Conservation (phyloP, 37 sponge, comb jelly and placozoan genomes). For the Tethya wilhelma region DNA sequence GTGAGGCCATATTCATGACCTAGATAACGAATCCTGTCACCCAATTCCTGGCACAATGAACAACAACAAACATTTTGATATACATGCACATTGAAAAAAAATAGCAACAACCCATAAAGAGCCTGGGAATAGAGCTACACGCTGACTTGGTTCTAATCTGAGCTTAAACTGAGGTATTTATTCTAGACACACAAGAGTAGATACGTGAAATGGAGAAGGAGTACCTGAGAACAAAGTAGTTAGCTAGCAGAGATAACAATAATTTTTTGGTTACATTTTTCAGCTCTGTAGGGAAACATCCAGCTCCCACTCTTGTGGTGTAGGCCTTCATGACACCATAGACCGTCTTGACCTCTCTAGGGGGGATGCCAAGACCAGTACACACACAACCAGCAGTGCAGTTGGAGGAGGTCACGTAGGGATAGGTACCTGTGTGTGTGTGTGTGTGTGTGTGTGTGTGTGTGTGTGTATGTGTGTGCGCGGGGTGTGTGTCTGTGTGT, state of each 20-base stretch:
- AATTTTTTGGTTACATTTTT: slow-evolving; percentile 50
- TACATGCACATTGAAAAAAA: not conserved
- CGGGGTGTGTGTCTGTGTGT: not conserved
- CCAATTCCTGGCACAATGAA: slow-evolving; percentile 83
- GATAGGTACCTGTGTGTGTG: slow-evolving; percentile 87
- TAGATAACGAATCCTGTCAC: slow-evolving; percentile 74
- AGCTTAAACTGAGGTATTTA: no score
- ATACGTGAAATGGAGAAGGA: not conserved
- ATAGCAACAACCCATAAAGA: not conserved
- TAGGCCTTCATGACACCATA: slow-evolving; percentile 97
- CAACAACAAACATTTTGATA: not conserved
- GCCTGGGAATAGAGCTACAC: not conserved
- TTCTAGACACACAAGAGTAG: not conserved
- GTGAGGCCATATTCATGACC: slow-evolving; percentile 97
- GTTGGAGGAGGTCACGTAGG: slow-evolving; percentile 96
- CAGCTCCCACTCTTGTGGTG: slow-evolving; percentile 95
- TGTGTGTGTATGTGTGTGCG: not conserved
- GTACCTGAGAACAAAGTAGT: not conserved
- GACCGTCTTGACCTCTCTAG: slow-evolving; percentile 49
- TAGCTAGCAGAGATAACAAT: not conserved
- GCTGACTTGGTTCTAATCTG: not conserved
- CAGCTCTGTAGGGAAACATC: slow-evolving; percentile 94
- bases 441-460: not conserved
- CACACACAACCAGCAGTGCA: slow-evolving; percentile 93
- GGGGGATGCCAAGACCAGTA: slow-evolving; percentile 97